Evolutionary conservation across 2,797 vertebrate species (phyloP).

Genomic region (Decapterus maruadsi): DNA sequence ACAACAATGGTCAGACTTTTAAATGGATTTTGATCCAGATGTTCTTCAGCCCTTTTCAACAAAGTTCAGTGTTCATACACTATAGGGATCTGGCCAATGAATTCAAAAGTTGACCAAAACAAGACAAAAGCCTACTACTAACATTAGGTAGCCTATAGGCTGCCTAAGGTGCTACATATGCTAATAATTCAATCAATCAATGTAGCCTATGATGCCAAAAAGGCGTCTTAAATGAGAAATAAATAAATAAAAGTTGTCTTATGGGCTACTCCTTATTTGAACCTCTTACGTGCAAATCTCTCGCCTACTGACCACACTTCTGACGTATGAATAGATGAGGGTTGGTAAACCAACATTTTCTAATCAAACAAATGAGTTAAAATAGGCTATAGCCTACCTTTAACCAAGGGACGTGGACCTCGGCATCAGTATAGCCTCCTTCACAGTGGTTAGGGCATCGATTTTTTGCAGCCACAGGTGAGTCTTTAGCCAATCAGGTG

Average conservation of each 20-base stretch:
- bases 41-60: not conserved
- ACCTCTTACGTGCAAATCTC: not conserved
- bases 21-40: not conserved
- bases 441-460: not conserved
- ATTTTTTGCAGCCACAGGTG: not conserved
- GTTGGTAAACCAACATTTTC: not conserved
- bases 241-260: no score
- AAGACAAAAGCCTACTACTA: no score
- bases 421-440: not conserved
- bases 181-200: no score
- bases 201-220: not conserved
- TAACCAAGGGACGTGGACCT: no score
- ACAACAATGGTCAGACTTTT: no score
- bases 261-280: not conserved
- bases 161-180: no score
- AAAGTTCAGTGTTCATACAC: not conserved
- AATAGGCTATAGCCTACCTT: no score
- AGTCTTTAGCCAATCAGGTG: not conserved
- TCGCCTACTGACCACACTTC: not conserved
- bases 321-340: not conserved
- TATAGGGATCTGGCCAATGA: no score
- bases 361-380: not conserved
- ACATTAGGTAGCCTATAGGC: no score
- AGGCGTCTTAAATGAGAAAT: not conserved
- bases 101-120: no score